Conservation (phyloP, 2,888 invertebrate genomes). For the Mongoloraphidia duomilia region DNA sequence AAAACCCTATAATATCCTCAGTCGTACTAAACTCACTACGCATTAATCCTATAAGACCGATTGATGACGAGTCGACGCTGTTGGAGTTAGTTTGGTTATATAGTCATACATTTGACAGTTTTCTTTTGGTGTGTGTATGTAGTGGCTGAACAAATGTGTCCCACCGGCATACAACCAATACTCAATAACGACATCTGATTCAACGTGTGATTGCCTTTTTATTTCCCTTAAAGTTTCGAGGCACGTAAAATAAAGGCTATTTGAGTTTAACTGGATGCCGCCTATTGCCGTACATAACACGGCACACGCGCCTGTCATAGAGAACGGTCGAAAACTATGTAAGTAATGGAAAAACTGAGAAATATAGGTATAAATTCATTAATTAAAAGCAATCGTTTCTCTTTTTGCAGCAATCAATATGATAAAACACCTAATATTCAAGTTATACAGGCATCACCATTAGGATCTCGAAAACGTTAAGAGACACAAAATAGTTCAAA, state of each 20-base stretch:
- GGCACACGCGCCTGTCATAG: not conserved
- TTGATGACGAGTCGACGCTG: too few relatives aligned
- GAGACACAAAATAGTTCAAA: too few relatives aligned
- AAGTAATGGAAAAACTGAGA: not conserved
- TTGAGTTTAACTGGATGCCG: constrained; percentile 1
- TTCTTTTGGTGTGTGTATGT: not conserved
- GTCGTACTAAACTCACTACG: too few relatives aligned
- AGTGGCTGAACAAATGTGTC: constrained; percentile 1
- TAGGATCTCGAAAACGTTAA: too few relatives aligned
- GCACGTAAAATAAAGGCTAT: constrained; percentile 7
- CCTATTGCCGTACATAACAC: not conserved
- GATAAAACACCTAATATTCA: too few relatives aligned
- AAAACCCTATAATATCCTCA: too few relatives aligned
- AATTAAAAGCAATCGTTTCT: too few relatives aligned
- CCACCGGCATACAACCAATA: not conserved
- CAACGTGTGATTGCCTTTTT: too few relatives aligned
- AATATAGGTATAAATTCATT: too few relatives aligned
- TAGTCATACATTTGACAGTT: not conserved
- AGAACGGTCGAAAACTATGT: not conserved
- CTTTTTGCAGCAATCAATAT: too few relatives aligned
- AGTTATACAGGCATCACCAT: too few relatives aligned
- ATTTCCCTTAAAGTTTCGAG: not conserved
- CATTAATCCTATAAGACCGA: too few relatives aligned
- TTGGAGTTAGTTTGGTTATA: not conserved
- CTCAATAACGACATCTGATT: not conserved